These are phyloP conservation scores for Trichacis sp. DNA, from an alignment of 2,888 invertebrate genomes.

Conservation along the genomic window DNA sequence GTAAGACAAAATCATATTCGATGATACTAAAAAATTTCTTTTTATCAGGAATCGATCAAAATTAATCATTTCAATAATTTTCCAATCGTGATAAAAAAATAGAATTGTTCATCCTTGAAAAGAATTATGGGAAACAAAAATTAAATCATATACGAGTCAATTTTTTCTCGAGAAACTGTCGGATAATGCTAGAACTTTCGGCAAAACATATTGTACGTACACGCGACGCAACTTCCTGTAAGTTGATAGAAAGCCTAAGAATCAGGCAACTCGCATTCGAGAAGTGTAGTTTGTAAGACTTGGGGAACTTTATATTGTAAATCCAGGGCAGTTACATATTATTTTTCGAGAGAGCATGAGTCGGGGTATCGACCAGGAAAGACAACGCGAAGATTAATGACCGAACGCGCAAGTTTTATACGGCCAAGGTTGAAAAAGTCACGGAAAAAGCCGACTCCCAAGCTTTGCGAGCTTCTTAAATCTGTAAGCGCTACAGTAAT, in stretches of 20 bases:
- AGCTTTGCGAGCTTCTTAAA: background rate
- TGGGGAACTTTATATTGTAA: background rate
- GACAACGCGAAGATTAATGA: background rate
- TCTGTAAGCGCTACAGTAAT: too few species aligned
- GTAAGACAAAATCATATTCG: too few species aligned
- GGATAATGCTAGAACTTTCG: background rate
- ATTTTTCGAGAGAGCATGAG: background rate
- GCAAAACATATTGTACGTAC: background rate
- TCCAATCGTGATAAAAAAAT: too few species aligned
- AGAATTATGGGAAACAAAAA: too few species aligned
- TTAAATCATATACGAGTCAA: too few species aligned
- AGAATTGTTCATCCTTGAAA: too few species aligned
- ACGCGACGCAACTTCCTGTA: background rate
- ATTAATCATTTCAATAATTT: too few species aligned
- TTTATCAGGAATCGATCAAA: too few species aligned
- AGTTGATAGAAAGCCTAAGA: background rate
- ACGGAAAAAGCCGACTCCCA: background rate
- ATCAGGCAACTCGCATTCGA: background rate
- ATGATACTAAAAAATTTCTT: too few species aligned
- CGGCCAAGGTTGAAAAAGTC: background rate
- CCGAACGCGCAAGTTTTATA: background rate
- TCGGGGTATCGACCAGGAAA: background rate
- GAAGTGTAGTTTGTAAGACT: background rate
- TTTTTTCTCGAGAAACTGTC: too few species aligned
- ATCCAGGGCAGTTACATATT: background rate